These are phyloP conservation scores for Parauchenoglanis punctatus DNA, from an alignment of 2,797 vertebrate genomes.

Conservation along the genomic window DNA sequence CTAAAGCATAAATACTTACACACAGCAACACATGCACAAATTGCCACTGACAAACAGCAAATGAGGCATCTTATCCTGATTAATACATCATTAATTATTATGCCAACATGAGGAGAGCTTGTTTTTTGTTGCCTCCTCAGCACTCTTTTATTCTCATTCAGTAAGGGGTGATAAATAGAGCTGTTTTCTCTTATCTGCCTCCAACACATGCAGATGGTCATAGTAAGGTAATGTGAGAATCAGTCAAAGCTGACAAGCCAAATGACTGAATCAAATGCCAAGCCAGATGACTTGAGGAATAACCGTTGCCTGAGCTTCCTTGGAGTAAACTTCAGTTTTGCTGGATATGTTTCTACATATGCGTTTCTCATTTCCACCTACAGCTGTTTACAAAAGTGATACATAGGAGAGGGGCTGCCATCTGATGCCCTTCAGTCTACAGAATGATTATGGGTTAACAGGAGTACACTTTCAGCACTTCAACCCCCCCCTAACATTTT, in stretches of 20 bases:
- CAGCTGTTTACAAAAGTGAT: constrained; percentile 14
- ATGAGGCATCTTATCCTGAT: constrained; percentile 57
- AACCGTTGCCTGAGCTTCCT: constrained; percentile 26
- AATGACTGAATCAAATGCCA: constrained; percentile 43
- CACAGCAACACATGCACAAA: constrained; percentile 26
- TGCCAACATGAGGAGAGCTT: constrained; percentile 53
- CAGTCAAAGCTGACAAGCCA: constrained; percentile 60
- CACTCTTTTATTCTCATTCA: constrained; percentile 60
- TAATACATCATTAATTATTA: constrained; percentile 60
- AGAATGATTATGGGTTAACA: constrained; percentile 25
- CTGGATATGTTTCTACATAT: constrained; percentile 37
- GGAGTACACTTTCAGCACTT: constrained; percentile 40
- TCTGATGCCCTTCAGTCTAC: not conserved
- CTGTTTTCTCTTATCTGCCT: constrained; percentile 40
- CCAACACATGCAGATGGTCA: constrained; percentile 57
- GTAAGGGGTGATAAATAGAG: constrained; percentile 73
- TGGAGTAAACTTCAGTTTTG: constrained; percentile 21
- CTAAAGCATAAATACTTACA: constrained; percentile 15
- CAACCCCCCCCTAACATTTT: constrained; percentile 3
- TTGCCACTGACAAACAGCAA: constrained; percentile 57
- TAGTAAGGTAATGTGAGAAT: constrained; percentile 61
- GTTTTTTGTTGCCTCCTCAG: constrained; percentile 62
- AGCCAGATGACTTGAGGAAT: constrained; percentile 9
- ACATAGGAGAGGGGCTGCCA: not conserved
- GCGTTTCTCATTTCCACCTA: constrained; percentile 21